Evolutionary conservation across 2,797 vertebrate genomes (phyloP).

Genomic region (Cichlasoma orientale): DNA sequence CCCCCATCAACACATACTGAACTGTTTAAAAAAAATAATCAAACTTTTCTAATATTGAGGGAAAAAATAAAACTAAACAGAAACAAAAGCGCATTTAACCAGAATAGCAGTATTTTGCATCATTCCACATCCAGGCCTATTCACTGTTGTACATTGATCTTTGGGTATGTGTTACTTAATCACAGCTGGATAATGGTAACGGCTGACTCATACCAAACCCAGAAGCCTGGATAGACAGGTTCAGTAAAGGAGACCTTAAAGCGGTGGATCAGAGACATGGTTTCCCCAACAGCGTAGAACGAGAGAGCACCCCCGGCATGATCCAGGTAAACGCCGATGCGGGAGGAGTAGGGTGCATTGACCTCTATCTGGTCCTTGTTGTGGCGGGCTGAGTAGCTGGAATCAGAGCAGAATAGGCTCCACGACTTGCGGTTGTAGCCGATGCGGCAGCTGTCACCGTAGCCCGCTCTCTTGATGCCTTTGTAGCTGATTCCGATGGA

Average conservation of each 20-base stretch:
- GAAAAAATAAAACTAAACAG: neutral
- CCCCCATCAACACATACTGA: constrained; percentile 4
- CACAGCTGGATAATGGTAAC: constrained; percentile 75
- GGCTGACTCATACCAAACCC: constrained; percentile 86
- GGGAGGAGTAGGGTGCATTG: constrained; percentile 79
- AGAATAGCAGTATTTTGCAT: neutral
- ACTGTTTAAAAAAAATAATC: neutral
- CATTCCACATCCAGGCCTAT: neutral
- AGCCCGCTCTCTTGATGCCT: constrained; percentile 82
- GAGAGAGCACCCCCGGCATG: constrained; percentile 78
- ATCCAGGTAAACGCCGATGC: constrained; percentile 86
- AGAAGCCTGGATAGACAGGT: constrained; percentile 84
- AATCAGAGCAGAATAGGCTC: constrained; percentile 85
- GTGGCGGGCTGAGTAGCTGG: constrained; percentile 85
- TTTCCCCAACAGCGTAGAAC: constrained; percentile 81
- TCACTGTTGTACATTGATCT: constrained; percentile 6
- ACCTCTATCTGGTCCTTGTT: constrained; percentile 82
- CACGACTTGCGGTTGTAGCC: constrained; percentile 87
- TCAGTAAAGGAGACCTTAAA: constrained; percentile 83
- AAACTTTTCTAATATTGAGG: neutral
- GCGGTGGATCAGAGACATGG: constrained; percentile 84
- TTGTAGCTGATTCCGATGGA: constrained; percentile 82
- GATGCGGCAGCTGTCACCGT: constrained; percentile 81
- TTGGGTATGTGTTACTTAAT: constrained; percentile 13
- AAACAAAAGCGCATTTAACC: neutral